Evolutionary conservation across 92 coral and sea anemone genomes (phyloP).

Genomic region (Phymanthus crucifer): DNA sequence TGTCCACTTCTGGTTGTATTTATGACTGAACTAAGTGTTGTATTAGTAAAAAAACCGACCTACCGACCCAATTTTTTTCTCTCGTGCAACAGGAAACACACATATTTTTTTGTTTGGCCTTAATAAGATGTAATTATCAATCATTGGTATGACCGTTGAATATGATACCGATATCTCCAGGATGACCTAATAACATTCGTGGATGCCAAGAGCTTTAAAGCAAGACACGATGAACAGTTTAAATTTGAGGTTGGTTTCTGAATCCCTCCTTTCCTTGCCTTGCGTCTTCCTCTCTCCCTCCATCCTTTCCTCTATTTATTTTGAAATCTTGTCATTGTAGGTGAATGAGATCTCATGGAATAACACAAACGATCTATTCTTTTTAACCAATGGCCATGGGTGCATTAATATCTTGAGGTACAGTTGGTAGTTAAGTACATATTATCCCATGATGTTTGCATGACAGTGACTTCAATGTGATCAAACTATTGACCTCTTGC

Average conservation of each 20-base stretch:
- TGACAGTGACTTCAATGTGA: not conserved
- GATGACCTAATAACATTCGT: conserved; percentile 98
- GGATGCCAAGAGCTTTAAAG: conserved; percentile 90
- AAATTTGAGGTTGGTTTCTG: conserved; percentile 82
- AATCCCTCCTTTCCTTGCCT: not conserved
- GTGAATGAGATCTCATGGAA: conserved; percentile 99
- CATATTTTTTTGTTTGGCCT: too few species aligned
- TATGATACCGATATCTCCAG: conserved; percentile 28
- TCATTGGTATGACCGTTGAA: too few species aligned
- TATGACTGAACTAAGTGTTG: too few species aligned
- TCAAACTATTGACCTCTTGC: not conserved
- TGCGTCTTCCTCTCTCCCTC: not conserved
- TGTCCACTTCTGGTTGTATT: too few species aligned
- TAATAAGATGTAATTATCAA: too few species aligned
- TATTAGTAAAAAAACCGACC: too few species aligned
- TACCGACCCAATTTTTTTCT: too few species aligned
- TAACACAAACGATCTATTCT: conserved; percentile 88
- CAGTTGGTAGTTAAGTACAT: not conserved
- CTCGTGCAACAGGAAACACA: too few species aligned
- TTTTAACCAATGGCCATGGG: conserved; percentile 97
- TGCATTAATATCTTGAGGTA: conserved; percentile 96
- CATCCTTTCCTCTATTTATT: too few species aligned
- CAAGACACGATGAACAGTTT: conserved; percentile 95
- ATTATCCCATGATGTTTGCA: not conserved
- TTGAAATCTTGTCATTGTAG: conserved; percentile 45